Conservation (phyloP, 2,113 vertebrate genomes). For the Callorhinus ursinus region DNA sequence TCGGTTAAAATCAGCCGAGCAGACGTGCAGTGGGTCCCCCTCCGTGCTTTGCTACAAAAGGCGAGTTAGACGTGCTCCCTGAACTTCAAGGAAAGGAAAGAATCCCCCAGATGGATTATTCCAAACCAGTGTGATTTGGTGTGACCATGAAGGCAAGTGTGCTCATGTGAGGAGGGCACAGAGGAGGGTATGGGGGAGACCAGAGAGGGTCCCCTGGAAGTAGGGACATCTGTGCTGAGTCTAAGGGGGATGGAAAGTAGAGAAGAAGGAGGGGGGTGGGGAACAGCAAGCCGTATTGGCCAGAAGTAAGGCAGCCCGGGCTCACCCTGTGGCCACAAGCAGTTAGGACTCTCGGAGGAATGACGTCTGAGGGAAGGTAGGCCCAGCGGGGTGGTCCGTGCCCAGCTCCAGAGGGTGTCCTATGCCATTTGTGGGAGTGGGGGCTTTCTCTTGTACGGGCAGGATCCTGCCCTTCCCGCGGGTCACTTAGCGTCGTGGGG, state of each 20-base stretch:
- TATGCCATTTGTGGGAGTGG: not conserved
- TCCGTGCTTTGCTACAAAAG: not conserved
- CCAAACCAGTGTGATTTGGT: not conserved
- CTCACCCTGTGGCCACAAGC: accelerated
- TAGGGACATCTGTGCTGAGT: not conserved
- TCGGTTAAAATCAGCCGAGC: not conserved
- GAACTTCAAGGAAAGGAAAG: not conserved
- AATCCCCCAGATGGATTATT: not conserved
- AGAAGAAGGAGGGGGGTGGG: accelerated
- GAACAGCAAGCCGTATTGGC: not conserved
- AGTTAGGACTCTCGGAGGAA: not conserved
- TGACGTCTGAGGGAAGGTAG: accelerated
- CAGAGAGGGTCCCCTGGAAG: not conserved
- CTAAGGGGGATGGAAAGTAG: not conserved
- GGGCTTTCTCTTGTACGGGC: not conserved
- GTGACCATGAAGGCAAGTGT: too few relatives aligned
- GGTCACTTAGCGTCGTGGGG: not conserved
- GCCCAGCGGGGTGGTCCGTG: not conserved
- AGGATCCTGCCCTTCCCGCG: not conserved
- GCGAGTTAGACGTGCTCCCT: not conserved
- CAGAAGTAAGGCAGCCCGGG: not conserved
- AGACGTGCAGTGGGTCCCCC: not conserved
- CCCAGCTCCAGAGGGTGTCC: too few relatives aligned
- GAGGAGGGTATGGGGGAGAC: not conserved
- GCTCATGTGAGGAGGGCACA: accelerated